Base-by-base conservation (phyloP, 1,140 invertebrate species). In the Leptinotarsa lineolata region DNA sequence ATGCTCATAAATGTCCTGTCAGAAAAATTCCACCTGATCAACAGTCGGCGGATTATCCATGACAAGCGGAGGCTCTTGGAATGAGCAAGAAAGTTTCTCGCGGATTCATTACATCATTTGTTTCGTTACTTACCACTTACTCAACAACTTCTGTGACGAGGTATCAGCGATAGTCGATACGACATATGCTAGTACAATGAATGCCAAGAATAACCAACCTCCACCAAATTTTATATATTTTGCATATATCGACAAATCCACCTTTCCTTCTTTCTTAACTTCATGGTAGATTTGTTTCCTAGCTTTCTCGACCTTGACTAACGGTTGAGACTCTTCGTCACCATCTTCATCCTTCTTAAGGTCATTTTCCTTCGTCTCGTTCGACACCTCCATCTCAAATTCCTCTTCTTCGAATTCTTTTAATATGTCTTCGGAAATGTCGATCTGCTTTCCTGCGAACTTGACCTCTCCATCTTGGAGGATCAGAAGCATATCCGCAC, bases 171-270 rank as follows among this genome's bases (percentile, higher is more conserved):
- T 59, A 58, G 79, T 74, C 3, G 67, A 18, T 11, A 66, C 68
- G 8, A 45, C n/a, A 74, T 70, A 77, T 3, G 76, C 13, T 0
- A 68, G 21, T 39, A 70, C 12, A 20, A 80, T 65, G 15, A 68
- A 45, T 13, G 68, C 12, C 20, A 77, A 58, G 2, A 76, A 13
- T 1, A 74, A 60, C 22, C 77, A 44, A 6, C 80, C 80, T 30
- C 80, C 80, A n/a, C 80, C 79, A 73, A 76, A 79, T 20, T 67
- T 22, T 11, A 80, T 24, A 48, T 81, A 81, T 69, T 74, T 74
- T 16, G 73, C 73, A 54, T 80, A 80, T 16, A 80, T 73, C 1
- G 30, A 21, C 12, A 73, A 76, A 67, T 74, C 71, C 21, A 81
- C 77, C 58, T 73, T 74, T 44, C 80, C 80, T 20, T 63, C 45